Evolutionary conservation across 2,113 vertebrate genomes (phyloP).

Genomic region (Mugil cephalus): DNA sequence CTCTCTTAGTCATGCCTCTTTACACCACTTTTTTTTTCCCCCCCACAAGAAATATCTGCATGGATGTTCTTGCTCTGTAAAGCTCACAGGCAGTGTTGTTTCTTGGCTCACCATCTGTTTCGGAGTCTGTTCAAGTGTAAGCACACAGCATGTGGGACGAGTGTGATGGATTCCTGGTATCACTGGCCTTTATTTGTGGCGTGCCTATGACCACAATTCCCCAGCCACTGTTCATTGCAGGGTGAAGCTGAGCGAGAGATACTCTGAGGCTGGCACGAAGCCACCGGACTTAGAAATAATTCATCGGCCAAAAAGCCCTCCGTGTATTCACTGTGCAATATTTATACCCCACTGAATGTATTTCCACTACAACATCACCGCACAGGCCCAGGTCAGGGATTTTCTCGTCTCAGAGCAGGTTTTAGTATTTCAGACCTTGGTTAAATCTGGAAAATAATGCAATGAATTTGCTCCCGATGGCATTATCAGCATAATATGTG

Average conservation of each 20-base stretch:
- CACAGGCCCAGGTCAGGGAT: constrained; percentile 49
- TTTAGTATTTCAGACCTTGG: constrained; percentile 37
- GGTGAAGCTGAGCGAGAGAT: constrained; percentile 62
- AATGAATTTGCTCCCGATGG: constrained; percentile 21
- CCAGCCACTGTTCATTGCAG: constrained; percentile 67
- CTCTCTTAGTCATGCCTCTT: constrained; percentile 7
- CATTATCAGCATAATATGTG: constrained; percentile 5
- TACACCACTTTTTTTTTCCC: not conserved
- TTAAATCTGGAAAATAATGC: constrained; percentile 52
- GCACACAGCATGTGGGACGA: constrained; percentile 47
- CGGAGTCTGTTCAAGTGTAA: constrained; percentile 31
- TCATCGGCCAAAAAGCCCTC: constrained; percentile 76
- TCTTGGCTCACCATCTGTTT: constrained; percentile 16
- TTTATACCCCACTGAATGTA: constrained; percentile 75
- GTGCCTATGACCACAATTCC: constrained; percentile 65
- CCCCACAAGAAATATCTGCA: not conserved
- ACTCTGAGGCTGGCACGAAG: constrained; percentile 61
- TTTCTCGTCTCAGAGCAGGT: constrained; percentile 32
- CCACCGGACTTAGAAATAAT: constrained; percentile 79
- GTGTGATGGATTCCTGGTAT: constrained; percentile 65
- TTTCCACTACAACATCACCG: constrained; percentile 58
- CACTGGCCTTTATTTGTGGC: constrained; percentile 61
- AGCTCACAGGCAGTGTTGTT: not conserved
- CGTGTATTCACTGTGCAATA: constrained; percentile 77
- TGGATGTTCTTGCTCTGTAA: not conserved